A percentile compares a stretch with the other conserved stretches of the same genome.
phyloP scores from a whole-genome alignment of 2,888 invertebrate species.

The Bellardia pandia region DNA sequence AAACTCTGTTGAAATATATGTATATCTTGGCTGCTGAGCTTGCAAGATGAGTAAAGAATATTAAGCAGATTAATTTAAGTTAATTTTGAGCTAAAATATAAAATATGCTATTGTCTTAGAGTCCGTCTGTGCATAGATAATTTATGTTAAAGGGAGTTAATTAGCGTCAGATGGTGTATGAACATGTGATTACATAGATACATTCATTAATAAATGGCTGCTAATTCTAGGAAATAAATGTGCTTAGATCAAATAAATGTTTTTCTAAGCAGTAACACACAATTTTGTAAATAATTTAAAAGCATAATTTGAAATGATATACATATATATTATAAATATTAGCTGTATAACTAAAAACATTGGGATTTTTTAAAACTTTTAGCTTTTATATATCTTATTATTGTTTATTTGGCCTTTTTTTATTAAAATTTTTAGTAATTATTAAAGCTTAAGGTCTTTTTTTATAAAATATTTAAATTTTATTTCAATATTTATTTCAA shows the following conservation, averaged over 20 bases:
- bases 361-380: too few species aligned
- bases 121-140: background rate
- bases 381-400: too few species aligned
- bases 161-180: conserved; percentile 57
- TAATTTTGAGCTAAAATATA: background rate
- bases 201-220: background rate
- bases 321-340: too few species aligned
- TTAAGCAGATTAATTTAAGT: conserved; percentile 36
- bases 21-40: background rate
- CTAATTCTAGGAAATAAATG: background rate
- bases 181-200: conserved; percentile 45
- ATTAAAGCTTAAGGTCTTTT: too few species aligned
- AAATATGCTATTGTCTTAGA: background rate
- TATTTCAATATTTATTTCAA: too few species aligned
- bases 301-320: too few species aligned
- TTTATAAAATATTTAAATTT: too few species aligned
- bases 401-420: too few species aligned
- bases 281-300: background rate
- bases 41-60: conserved; percentile 1
- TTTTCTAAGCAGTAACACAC: background rate
- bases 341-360: too few species aligned
- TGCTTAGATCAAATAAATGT: background rate
- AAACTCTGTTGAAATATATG: conserved; percentile 10
- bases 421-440: too few species aligned
- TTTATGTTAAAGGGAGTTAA: conserved; percentile 40